Percentiles rank a stretch among this genome's conserved stretches.
Evolutionary conservation across 2,113 vertebrate genomes (phyloP).

Genomic region (Ivindomyrus marchei): DNA sequence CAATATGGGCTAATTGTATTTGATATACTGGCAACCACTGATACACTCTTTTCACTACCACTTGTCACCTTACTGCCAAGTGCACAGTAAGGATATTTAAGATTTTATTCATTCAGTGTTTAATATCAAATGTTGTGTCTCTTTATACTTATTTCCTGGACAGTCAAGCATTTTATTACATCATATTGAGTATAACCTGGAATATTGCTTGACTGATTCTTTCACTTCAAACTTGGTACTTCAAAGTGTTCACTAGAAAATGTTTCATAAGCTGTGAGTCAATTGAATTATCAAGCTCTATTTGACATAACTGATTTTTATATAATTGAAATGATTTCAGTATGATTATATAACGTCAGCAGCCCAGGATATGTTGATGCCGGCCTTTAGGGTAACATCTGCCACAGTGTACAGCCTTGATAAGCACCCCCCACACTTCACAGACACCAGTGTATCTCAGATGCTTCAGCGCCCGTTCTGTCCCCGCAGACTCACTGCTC

Average conservation of each 20-base stretch:
- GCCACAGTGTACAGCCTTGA: neutral
- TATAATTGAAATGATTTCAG: neutral
- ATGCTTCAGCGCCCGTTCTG: neutral
- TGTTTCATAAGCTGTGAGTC: neutral
- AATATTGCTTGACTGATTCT: neutral
- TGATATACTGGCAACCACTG: neutral
- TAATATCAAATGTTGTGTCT: neutral
- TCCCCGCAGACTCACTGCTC: slow-evolving; percentile 54
- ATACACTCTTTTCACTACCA: neutral
- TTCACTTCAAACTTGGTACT: neutral
- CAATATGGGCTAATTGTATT: neutral
- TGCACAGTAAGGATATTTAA: neutral
- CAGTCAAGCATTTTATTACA: neutral
- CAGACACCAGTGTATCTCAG: neutral
- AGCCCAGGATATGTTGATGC: neutral
- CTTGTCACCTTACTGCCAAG: neutral
- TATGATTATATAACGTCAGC: neutral
- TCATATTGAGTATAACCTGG: neutral
- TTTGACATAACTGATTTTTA: neutral
- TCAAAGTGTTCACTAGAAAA: neutral
- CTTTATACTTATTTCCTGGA: neutral
- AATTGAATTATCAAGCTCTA: neutral
- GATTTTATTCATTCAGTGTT: neutral
- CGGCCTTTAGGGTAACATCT: neutral
- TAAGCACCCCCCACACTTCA: neutral